Base-by-base conservation (phyloP, 2,888 invertebrate species). In the Noctua pronuba region DNA sequence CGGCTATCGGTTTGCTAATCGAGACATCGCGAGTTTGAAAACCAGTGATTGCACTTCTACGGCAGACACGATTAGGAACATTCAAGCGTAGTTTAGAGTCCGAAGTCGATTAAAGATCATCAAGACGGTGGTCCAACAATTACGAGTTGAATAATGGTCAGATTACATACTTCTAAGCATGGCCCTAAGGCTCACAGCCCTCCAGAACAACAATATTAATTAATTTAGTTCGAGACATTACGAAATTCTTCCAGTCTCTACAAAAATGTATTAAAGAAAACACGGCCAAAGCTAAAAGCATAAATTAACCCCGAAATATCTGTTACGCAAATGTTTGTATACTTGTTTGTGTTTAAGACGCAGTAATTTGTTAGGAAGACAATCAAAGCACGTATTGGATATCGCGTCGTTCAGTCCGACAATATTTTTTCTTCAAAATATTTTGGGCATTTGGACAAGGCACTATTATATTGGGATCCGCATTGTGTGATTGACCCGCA, bases 401-500 rank as follows among this genome's bases (percentile, higher is more conserved):
- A 71, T 84, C 84, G 35, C 38, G 38, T 49, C 46, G 52, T 86
- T 71, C 66, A 67, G 8, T 52, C 10, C 24, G 21, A 46, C 38
- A 38, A 49, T 44, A 55, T 58, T 70, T 75, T 83, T 75, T 71
- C 28, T 55, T 49, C 52, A 66, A 66, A 73, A 67, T 65, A 75
- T 79, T 87, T 84, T 79, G 38, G 41, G 21, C 7, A 71, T 87
- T 84, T 79, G 38, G 55, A 8, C 7, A 71, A 65, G 64, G 52
- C 52, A 46, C 73, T 79, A 80, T 85, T 76, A 75, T 73, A 73
- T 60, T 68, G 28, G 68, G 58, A 52, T 85, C 28, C 60, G 64
- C 55, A 85, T 87, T 87, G 82, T 87, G 49, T 85, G 76, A 79
- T 89, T 88, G 87, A 88, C 86, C 89, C 89, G 88, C 83, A 85